These are phyloP conservation scores for Euplexia lucipara DNA, from an alignment of 2,888 invertebrate species.

Conservation along the genomic window DNA sequence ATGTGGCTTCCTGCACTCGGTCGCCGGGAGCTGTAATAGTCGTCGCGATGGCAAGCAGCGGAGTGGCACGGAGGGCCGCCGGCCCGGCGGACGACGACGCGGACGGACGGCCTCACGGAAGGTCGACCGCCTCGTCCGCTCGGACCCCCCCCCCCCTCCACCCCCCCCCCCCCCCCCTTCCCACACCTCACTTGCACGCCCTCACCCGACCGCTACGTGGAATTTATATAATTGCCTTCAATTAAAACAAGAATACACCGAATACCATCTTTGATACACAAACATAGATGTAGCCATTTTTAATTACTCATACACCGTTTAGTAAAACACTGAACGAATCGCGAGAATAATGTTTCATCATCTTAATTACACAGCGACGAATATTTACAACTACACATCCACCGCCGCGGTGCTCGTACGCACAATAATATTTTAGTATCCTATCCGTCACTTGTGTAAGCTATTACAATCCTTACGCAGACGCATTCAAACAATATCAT, in stretches of 20 bases:
- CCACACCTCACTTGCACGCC: slow-evolving; percentile 62
- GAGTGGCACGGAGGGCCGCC: slow-evolving; percentile 81
- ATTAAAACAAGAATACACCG: slow-evolving; percentile 85
- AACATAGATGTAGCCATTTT: slow-evolving; percentile 64
- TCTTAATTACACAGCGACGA: slow-evolving; percentile 68
- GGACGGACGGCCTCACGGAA: slow-evolving; percentile 88
- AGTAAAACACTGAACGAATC: slow-evolving; percentile 58
- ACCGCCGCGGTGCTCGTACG: slow-evolving; percentile 48
- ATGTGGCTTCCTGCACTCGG: slow-evolving; percentile 60
- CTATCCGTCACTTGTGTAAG: slow-evolving; percentile 52
- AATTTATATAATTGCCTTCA: slow-evolving; percentile 89
- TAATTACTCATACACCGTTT: slow-evolving; percentile 61
- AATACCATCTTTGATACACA: slow-evolving; percentile 75
- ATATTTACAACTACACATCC: slow-evolving; percentile 73
- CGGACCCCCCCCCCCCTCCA: slow-evolving; percentile 58
- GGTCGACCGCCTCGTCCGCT: slow-evolving; percentile 85
- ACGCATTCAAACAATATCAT: slow-evolving; percentile 35
- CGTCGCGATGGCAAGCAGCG: slow-evolving; percentile 71
- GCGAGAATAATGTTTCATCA: slow-evolving; percentile 62
- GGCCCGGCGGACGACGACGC: slow-evolving; percentile 69
- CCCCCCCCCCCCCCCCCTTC: slow-evolving; percentile 57
- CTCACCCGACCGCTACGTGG: slow-evolving; percentile 84
- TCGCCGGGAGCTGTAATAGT: slow-evolving; percentile 63
- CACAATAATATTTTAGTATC: slow-evolving; percentile 52
- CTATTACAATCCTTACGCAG: slow-evolving; percentile 38